Evolutionary conservation across 2,113 vertebrate species (phyloP).

Genomic region (Microtus montanus): DNA sequence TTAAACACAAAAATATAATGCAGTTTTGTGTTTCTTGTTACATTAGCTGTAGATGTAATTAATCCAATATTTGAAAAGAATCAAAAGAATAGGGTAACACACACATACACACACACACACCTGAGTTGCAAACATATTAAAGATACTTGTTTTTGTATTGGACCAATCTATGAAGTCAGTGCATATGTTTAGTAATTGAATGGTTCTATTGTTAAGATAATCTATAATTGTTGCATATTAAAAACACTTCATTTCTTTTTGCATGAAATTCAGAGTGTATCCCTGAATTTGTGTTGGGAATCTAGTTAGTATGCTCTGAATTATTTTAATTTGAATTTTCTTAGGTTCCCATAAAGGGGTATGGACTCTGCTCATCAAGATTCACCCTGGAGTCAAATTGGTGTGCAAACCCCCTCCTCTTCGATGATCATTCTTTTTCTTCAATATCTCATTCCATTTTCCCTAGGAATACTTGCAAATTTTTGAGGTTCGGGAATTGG

Average conservation of each 20-base stretch:
- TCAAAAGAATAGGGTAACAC: background rate
- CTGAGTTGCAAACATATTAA: background rate
- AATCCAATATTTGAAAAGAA: background rate
- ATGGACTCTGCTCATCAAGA: background rate
- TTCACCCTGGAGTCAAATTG: background rate
- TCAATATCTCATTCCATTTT: background rate
- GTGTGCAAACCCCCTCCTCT: background rate
- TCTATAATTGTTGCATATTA: background rate
- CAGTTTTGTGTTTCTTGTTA: background rate
- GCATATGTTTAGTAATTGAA: fast-evolving
- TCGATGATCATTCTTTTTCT: background rate
- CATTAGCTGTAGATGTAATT: background rate
- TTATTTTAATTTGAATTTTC: background rate
- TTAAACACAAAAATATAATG: background rate
- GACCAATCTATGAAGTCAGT: background rate
- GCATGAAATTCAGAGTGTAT: background rate
- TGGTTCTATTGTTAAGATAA: background rate
- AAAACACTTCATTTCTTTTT: background rate
- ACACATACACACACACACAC: no score
- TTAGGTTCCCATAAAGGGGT: background rate
- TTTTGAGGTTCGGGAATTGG: background rate
- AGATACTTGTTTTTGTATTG: background rate
- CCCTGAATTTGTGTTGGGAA: background rate
- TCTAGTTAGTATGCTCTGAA: background rate
- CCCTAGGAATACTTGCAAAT: background rate